Base-by-base conservation (phyloP, 2,113 vertebrate species). In the Sturnus vulgaris region DNA sequence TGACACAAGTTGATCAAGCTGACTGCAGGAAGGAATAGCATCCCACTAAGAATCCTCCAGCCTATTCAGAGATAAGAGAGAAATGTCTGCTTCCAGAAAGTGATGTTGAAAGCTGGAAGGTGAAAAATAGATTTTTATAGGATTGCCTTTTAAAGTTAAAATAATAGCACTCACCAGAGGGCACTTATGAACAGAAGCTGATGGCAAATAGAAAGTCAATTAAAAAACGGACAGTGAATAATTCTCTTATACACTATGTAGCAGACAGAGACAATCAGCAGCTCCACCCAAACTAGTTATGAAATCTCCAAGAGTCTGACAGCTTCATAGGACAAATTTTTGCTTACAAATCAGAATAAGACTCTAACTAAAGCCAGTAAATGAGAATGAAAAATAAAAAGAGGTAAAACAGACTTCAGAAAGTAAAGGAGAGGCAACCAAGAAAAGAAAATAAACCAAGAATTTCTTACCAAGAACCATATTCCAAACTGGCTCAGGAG, bases 401-500 rank as follows among this genome's bases (percentile, higher is more conserved):
- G 4, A 65, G 0, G 47, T 7, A 65, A 75, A 72, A 76, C 4
- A 82, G 20, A 20, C 25, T 94, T 90, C 37, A 77, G 46, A 86
- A 82, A 88, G 23, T 50, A 79, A 65, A 84, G 27, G 8, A 46
- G 10, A 82, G 3, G 10, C 10, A 84, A 88, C 20, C 4, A 5
- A 65, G 22, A 71, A 16, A 16, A 82, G 37, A 81, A 11, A 65
- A 14, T 19, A 78, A 5, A 73, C 19, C 15, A 75, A 50, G 50
- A 66, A 86, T 50, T 72, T 86, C 97, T 96, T 98, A 99, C 99
- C 98, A 99, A 98, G 96, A 99, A 99, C 99, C 99, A 99, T 96
- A 99, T 99, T 96, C 99, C 99, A 91, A 99, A 99, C 92, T 99
- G 99, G 91, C 99, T 99, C 95, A 99, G 98, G 30, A 99, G 99